Evolutionary conservation across 2,888 invertebrate species (phyloP), one percentile per base, ranked within the genome.

Genomic region (Drosophila percnosoma): DNA sequence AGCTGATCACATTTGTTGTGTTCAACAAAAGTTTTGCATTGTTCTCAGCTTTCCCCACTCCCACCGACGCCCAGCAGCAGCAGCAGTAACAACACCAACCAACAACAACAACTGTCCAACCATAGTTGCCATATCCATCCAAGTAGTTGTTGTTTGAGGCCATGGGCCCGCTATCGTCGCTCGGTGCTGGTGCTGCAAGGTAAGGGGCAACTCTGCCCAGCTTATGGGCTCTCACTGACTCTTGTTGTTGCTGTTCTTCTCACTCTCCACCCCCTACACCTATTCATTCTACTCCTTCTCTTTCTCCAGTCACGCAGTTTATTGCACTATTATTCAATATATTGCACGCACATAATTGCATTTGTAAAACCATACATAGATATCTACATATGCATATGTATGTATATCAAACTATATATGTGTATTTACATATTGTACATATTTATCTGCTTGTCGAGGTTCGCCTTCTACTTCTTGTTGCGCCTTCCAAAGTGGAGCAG

Each of bases 21-120:
- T 69, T 67, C 81, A 83, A 75, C 83, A 80, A 75, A 83, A 75
- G 78, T 75, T 77, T 73, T 73, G 78, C 81, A 82, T 83, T 82
- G 81, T 82, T 80, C 61, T 54, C 63, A 57, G 68, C 55, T 63
- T 66, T 63, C 60, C 68, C 69, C 45, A 79, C 70, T 66, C 72
- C 80, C 68, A 68, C 68, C 65, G 63, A 63, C 77, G 77, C 85
- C 84, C 71, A 75, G 68, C 68, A 63, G 68, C 65, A 68, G 61
- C 67, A 72, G 68, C 61, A 57, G 36, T 42, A 57, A 21, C 34
- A 71, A 59, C 42, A 59, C 38, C 62, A 63, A 27, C 53, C 40
- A 59, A 33, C 51, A 75, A 51, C 54, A 64, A 2, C 38, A 34
- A 53, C 31, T 45, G 21, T 57, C 31, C 55, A 78, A 75, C 57